Evolutionary conservation across 2,888 invertebrate genomes (phyloP), one percentile per base, ranked within the genome.

Genomic region (Barypeithes pellucidus): DNA sequence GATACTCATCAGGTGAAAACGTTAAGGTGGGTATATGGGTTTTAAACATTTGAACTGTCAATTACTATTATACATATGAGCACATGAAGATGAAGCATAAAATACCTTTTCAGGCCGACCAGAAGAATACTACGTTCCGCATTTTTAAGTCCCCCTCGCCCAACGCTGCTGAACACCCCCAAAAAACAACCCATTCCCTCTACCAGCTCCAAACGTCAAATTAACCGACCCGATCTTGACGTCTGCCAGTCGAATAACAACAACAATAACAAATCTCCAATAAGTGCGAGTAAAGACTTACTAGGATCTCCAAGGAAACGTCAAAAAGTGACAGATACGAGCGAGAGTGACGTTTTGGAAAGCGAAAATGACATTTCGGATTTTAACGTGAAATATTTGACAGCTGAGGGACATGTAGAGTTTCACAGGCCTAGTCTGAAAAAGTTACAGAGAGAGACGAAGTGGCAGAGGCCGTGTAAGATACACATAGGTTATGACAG

Each of bases 381-480:
- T 22, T 60, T 45, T 14, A 52, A 33, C 52, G 60, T 84, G 11
- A 83, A 83, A 73, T 83, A 81, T 70, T 68, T 84, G 43, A 79
- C 77, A 9, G 76, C 80, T 0, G 80, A 83, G 29, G 84, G 85
- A 16, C 72, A 77, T 39, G 78, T 86, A 3, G 84, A 85, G 75
- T 86, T 85, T 78, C 82, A 81, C 47, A 81, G 80, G 71, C 81
- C 81, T 5, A 84, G 84, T 73, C 62, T 80, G 29, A 85, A 84
- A 76, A 82, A 85, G 72, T 77, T 84, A 39, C 76, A 89, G 87
- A 73, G 79, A 81, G 72, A 89, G 88, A 85, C 83, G 0, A 89
- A 88, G 78, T 91, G 91, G 91, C 88, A 88, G 75, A 86, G 90
- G 67, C 89, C 89, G 57, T 91, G 90, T 80, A 91, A 90, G 81